These are phyloP conservation scores for Oplegnathus fasciatus DNA, from an alignment of 2,113 vertebrate species.

Conservation along the genomic window DNA sequence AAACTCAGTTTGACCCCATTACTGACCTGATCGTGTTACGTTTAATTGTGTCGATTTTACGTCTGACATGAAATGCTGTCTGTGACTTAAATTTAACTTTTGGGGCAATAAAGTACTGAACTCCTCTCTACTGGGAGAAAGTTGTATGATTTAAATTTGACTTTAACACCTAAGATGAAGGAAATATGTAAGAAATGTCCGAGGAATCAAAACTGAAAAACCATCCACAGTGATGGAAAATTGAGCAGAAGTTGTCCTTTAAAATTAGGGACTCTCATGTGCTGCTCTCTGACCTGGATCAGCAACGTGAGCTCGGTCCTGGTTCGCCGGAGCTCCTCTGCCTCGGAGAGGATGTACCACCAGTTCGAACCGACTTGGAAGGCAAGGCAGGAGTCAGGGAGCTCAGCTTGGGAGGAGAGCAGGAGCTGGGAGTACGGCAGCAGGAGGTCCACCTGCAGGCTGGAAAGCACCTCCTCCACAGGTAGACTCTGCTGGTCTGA, in stretches of 20 bases:
- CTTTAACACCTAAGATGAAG: not conserved
- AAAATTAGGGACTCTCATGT: not conserved
- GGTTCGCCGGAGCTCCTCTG: slow-evolving; percentile 86
- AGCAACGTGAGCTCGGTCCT: slow-evolving; percentile 80
- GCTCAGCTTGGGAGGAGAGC: slow-evolving; percentile 42
- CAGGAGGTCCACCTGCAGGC: slow-evolving; percentile 84
- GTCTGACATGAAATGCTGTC: too few species aligned
- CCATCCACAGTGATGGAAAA: not conserved
- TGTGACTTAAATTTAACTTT: not conserved
- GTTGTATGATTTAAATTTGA: not conserved
- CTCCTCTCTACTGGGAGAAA: not conserved
- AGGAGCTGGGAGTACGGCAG: slow-evolving; percentile 86
- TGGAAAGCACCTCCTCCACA: slow-evolving; percentile 83
- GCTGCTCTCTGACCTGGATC: slow-evolving; percentile 59
- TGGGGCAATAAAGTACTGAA: not conserved
- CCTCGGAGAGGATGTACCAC: slow-evolving; percentile 89
- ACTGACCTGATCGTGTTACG: not conserved
- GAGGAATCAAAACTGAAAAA: not conserved
- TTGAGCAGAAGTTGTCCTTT: not conserved
- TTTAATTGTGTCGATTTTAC: not conserved
- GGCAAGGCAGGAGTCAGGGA: slow-evolving; percentile 89
- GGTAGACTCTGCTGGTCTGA: slow-evolving; percentile 47
- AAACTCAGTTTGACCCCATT: not conserved
- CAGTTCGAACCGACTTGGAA: slow-evolving; percentile 79
- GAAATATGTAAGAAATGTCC: too few species aligned